Conservation (phyloP, 2,888 invertebrate species). For the Synergus itoensis region DNA sequence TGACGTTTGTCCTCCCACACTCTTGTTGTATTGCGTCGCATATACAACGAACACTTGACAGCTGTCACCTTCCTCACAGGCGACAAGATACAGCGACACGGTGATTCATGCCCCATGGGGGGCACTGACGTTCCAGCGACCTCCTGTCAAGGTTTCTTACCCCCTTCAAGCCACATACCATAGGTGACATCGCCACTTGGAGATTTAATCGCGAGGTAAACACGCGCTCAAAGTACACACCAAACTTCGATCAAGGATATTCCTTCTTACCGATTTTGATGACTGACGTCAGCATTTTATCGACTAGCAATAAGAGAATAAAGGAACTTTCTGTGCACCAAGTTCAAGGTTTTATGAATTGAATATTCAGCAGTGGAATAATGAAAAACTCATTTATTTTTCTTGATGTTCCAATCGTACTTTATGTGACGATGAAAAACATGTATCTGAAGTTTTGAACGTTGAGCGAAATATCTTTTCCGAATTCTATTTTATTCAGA, state of each 20-base stretch:
- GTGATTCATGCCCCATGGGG: slow-evolving; percentile 75
- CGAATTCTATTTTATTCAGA: too few species aligned
- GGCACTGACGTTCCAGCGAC: slow-evolving; percentile 69
- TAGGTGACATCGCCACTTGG: slow-evolving; percentile 55
- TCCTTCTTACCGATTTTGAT: slow-evolving; percentile 13
- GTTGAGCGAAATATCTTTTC: too few species aligned
- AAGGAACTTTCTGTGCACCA: neutral
- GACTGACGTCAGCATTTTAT: slow-evolving; percentile 33
- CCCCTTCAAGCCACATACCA: slow-evolving; percentile 52
- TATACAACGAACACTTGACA: slow-evolving; percentile 67
- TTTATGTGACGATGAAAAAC: too few species aligned
- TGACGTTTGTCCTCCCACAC: slow-evolving; percentile 49
- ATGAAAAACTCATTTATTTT: too few species aligned
- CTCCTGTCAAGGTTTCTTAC: slow-evolving; percentile 71
- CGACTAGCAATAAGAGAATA: neutral
- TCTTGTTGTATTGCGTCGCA: slow-evolving; percentile 42
- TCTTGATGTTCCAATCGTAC: too few species aligned
- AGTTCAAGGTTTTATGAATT: neutral
- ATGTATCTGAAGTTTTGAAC: too few species aligned
- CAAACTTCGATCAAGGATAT: slow-evolving; percentile 9
- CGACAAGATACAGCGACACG: slow-evolving; percentile 72
- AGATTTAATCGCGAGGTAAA: slow-evolving; percentile 66
- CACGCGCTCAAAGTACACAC: slow-evolving; percentile 49
- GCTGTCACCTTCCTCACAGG: slow-evolving; percentile 74
- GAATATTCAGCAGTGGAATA: neutral